Evolutionary conservation across 2,888 invertebrate species (phyloP), one percentile per base, ranked within the genome.

Genomic region (Phalera bucephala): DNA sequence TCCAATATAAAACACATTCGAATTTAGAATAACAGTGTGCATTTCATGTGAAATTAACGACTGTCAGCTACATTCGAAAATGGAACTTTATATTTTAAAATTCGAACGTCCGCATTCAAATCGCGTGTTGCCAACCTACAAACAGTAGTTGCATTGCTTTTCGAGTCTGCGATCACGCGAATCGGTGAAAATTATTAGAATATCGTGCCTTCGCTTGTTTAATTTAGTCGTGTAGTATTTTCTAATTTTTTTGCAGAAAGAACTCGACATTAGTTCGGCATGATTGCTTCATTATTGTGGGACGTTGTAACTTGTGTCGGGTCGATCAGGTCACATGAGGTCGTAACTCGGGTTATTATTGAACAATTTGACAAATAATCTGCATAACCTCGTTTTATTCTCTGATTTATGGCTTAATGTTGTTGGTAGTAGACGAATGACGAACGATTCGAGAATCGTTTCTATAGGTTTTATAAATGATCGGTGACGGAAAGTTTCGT

Each of bases 81-180:
- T 4, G 2, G 7, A 22, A 2, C 5, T 17, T 17, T 3, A 20
- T 26, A 47, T 41, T 52, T 31, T 36, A 44, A 45, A 56, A 34
- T 41, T 47, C 29, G 28, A 55, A 52, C 36, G 22, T 32, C 52
- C 41, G 51, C 52, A 45, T 56, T 56, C 31, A 31, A 47, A 49
- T 66, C 62, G 66, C 66, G 66, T 66, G 66, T 45, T 25, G 28
- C 19, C 29, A 19, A 11, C 19, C 9, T 3, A 8, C 15, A 37
- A 43, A 40, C 23, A 39, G 15, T 29, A 38, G 37, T 51, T 55
- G 44, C 56, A 53, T 64, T 68, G 66, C 64, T 67, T 68, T 55
- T 65, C 55, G 46, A 71, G 64, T 74, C 72, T 60, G 57, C 55
- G 48, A 74, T 68, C 80, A 81, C 81, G 80, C 80, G 55, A 74